Evolutionary conservation across 1,140 invertebrate genomes (phyloP).

Genomic region (Meloidogyne floridensis): DNA sequence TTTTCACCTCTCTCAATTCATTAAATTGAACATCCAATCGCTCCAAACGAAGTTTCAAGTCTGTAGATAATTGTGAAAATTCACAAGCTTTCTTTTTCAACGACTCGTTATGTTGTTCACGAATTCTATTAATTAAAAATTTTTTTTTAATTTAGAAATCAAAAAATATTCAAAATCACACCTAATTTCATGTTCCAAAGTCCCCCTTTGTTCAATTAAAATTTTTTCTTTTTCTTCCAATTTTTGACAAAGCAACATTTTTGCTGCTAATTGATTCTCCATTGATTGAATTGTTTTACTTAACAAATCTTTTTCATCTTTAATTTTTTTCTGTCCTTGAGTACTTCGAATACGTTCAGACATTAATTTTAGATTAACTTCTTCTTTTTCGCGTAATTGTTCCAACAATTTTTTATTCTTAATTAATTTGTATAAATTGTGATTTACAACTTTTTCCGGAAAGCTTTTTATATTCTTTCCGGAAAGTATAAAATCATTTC

Average conservation of each 20-base stretch:
- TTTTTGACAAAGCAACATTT: conserved; percentile 88
- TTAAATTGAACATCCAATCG: conserved; percentile 67
- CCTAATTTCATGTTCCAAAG: conserved; percentile 80
- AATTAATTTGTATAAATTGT: conserved; percentile 66
- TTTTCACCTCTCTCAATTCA: conserved; percentile 69
- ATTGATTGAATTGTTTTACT: conserved; percentile 39
- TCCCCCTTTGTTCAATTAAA: conserved; percentile 85
- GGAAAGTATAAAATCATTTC: no score
- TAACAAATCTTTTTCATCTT: conserved; percentile 46
- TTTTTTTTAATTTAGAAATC: conserved; percentile 10
- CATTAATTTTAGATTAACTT: conserved; percentile 99
- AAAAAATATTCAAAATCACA: conserved; percentile 11
- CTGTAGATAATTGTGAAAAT: conserved; percentile 86
- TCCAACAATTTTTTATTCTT: conserved; percentile 94
- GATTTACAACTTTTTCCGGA: no score
- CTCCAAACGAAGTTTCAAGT: conserved; percentile 93
- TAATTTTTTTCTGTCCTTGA: conserved; percentile 46
- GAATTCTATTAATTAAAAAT: conserved; percentile 69
- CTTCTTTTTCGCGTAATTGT: conserved; percentile 93
- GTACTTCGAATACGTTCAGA: conserved; percentile 73
- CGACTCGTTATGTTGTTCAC: conserved; percentile 93
- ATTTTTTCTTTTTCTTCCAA: conserved; percentile 95
- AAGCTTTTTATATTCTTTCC: no score
- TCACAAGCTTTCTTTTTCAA: conserved; percentile 95
- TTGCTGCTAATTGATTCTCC: conserved; percentile 82